phyloP scores from a whole-genome alignment of 2,797 vertebrate species.

The Anomalospiza imberbis region DNA sequence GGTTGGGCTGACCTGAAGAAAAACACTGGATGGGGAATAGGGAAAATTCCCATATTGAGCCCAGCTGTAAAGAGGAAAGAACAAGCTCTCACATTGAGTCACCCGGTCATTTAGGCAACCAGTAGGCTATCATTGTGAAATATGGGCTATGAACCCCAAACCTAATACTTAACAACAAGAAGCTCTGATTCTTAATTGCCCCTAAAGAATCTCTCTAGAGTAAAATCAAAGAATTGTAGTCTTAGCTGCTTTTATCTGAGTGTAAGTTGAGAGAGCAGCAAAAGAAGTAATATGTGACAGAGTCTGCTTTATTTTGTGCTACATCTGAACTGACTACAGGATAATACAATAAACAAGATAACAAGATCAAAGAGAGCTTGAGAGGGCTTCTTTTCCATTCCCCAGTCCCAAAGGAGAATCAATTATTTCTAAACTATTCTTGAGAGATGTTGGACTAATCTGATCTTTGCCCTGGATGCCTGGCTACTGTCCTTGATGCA shows the following conservation, averaged over 20 bases:
- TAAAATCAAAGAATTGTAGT: background rate
- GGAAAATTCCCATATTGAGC: background rate
- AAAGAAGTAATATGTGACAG: background rate
- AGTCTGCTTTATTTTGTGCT: constrained; percentile 26
- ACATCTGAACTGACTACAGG: constrained; percentile 3
- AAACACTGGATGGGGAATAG: background rate
- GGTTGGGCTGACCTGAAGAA: background rate
- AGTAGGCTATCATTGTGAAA: background rate
- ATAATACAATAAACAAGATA: constrained; percentile 50
- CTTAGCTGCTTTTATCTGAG: background rate
- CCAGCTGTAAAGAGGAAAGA: background rate
- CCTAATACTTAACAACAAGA: background rate
- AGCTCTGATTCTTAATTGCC: background rate
- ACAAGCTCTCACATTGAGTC: background rate
- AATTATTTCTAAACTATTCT: constrained; percentile 23
- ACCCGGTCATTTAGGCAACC: background rate
- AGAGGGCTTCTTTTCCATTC: constrained; percentile 18
- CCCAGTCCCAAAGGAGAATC: background rate
- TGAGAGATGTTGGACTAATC: constrained; percentile 10
- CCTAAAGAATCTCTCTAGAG: background rate
- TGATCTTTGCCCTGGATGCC: background rate
- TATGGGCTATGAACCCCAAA: background rate
- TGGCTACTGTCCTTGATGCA: background rate
- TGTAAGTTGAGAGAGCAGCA: background rate
- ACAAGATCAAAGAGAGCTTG: constrained; percentile 46